These are phyloP conservation scores for Mus spretus DNA, from an alignment of 2,797 vertebrate genomes.

Conservation along the genomic window DNA sequence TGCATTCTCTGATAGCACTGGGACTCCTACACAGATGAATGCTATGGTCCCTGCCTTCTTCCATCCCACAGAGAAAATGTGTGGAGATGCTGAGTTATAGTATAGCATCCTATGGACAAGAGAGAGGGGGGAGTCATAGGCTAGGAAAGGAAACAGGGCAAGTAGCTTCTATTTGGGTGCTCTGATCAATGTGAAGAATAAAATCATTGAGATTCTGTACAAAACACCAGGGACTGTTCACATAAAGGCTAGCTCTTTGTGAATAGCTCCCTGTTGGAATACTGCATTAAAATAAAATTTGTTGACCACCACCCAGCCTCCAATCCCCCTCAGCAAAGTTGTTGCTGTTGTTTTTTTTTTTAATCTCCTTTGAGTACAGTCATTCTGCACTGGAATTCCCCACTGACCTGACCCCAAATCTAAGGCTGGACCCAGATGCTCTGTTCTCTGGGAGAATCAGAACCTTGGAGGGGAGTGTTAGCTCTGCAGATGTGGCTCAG, in stretches of 20 bases:
- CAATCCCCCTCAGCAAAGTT: accelerated
- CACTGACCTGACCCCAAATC: not conserved
- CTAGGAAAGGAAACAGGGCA: not conserved
- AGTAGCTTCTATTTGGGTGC: not conserved
- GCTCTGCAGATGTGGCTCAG: not conserved
- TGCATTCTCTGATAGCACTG: not conserved
- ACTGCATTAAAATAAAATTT: not conserved
- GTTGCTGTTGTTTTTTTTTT: not conserved
- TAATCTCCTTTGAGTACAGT: not conserved
- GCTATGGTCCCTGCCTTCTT: not conserved
- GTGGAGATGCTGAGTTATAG: not conserved
- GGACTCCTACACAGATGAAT: not conserved
- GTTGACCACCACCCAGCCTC: not conserved
- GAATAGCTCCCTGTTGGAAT: not conserved
- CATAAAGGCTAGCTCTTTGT: not conserved
- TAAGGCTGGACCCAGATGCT: not conserved
- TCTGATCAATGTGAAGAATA: not conserved
- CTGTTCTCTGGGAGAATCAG: not conserved
- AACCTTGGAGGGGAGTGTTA: not conserved
- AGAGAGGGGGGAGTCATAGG: not conserved
- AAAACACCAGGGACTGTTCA: not conserved
- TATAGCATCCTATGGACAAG: not conserved
- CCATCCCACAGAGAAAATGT: accelerated
- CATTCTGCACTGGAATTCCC: not conserved
- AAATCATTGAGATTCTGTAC: not conserved